phyloP scores from a whole-genome alignment of 2,888 invertebrate species.

The Disparrhopalites patrizii region DNA sequence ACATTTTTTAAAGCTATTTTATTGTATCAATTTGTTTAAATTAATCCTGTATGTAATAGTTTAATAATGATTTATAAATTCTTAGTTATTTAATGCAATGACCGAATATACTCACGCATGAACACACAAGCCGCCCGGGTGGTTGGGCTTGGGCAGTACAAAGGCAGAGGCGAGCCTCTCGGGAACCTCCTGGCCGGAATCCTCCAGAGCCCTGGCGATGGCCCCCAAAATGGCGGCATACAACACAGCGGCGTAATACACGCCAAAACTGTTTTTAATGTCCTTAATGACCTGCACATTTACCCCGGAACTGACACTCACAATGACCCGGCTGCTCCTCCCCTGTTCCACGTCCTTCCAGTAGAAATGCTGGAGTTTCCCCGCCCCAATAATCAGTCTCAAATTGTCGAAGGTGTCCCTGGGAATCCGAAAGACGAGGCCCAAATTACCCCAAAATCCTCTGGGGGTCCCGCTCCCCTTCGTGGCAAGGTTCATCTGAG shows the following conservation, averaged over 20 bases:
- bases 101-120: constrained; percentile 1
- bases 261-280: neutral
- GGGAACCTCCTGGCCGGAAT: neutral
- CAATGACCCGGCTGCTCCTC: neutral
- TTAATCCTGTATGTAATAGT: too few species aligned
- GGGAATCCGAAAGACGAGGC: neutral
- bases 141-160: neutral
- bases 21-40: too few species aligned
- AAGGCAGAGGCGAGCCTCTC: neutral
- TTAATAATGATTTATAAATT: too few species aligned
- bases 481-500: constrained; percentile 4
- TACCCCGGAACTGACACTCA: neutral
- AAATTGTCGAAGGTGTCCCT: neutral
- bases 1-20: too few species aligned
- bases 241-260: neutral
- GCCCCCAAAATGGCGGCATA: neutral
- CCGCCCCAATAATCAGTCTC: neutral
- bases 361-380: neutral
- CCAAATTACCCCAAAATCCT: constrained; percentile 2
- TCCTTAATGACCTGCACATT: neutral
- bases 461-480: too few species aligned
- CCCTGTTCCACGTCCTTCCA: too few species aligned
- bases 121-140: neutral
- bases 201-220: neutral
- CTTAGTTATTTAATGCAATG: too few species aligned